Conservation (phyloP, 2,888 invertebrate genomes). For the Agrotis segetum region DNA sequence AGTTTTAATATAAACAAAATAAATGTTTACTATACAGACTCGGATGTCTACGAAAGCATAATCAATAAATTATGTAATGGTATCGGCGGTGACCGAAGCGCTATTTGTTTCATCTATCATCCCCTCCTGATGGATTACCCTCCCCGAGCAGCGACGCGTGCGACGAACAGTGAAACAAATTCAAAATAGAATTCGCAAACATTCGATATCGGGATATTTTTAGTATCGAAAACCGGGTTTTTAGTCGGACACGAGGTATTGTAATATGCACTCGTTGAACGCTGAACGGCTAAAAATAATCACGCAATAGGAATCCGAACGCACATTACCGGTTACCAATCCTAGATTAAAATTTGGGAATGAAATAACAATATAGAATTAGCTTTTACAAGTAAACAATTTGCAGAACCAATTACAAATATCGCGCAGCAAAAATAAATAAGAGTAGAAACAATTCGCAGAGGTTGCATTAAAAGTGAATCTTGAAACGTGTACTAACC, state of each 20-base stretch:
- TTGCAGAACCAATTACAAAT: slow-evolving; percentile 45
- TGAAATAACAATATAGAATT: slow-evolving; percentile 21
- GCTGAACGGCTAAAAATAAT: slow-evolving; percentile 83
- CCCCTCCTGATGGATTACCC: slow-evolving; percentile 61
- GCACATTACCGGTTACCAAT: slow-evolving; percentile 69
- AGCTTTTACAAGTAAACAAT: slow-evolving; percentile 37
- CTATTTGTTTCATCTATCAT: slow-evolving; percentile 57
- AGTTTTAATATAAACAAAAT: slow-evolving; percentile 60
- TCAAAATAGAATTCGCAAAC: slow-evolving; percentile 90
- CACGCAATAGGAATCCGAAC: slow-evolving; percentile 75
- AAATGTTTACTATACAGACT: slow-evolving; percentile 66
- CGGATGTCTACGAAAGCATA: slow-evolving; percentile 31
- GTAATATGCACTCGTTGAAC: slow-evolving; percentile 85
- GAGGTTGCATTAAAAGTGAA: slow-evolving; percentile 63
- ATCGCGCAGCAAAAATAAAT: slow-evolving; percentile 76
- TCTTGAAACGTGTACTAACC: slow-evolving; percentile 80
- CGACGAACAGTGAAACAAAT: slow-evolving; percentile 79
- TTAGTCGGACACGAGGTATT: slow-evolving; percentile 84
- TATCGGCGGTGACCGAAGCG: slow-evolving; percentile 25
- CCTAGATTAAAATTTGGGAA: slow-evolving; percentile 61
- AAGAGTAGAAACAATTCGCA: slow-evolving; percentile 75
- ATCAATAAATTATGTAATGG: slow-evolving; percentile 56
- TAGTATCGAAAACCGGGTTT: slow-evolving; percentile 90
- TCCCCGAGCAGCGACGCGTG: slow-evolving; percentile 63
- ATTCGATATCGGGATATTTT: slow-evolving; percentile 90